phyloP scores from a whole-genome alignment of 2,797 vertebrate species.

The Sarcoramphus papa region DNA sequence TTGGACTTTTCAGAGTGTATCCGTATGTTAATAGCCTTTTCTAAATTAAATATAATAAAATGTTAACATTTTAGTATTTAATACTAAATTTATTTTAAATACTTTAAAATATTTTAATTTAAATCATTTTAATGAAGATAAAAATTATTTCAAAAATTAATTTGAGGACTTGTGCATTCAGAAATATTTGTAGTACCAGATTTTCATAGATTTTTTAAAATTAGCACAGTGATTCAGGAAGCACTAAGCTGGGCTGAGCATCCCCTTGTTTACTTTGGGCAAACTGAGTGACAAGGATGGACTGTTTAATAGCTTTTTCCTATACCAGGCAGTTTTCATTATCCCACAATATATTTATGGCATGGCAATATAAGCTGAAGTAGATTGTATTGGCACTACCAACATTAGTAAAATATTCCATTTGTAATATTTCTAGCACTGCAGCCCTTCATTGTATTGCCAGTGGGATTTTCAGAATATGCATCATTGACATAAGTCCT shows the following conservation, averaged over 20 bases:
- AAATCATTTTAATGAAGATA: not conserved
- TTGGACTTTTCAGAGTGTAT: not conserved
- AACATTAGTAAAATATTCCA: not conserved
- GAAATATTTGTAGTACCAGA: not conserved
- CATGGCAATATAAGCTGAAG: not conserved
- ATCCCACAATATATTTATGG: not conserved
- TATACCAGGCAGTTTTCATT: not conserved
- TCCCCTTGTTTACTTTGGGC: not conserved
- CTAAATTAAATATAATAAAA: not conserved
- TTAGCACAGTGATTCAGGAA: not conserved
- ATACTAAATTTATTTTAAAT: not conserved
- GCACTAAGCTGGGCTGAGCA: not conserved
- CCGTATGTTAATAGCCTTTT: not conserved
- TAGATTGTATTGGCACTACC: not conserved
- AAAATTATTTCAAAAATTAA: not conserved
- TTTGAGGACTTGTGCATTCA: not conserved
- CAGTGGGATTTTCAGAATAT: not conserved
- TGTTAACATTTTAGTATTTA: not conserved
- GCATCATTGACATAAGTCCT: not conserved
- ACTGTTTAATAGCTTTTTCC: not conserved
- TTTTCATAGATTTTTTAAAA: not conserved
- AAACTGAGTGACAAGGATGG: not conserved
- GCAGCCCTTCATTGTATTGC: not conserved
- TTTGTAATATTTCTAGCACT: not conserved
- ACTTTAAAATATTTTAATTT: not conserved